Evolutionary conservation across 2,888 invertebrate species (phyloP), one percentile per base, ranked within the genome.

Genomic region (Chrysina gloriosa): DNA sequence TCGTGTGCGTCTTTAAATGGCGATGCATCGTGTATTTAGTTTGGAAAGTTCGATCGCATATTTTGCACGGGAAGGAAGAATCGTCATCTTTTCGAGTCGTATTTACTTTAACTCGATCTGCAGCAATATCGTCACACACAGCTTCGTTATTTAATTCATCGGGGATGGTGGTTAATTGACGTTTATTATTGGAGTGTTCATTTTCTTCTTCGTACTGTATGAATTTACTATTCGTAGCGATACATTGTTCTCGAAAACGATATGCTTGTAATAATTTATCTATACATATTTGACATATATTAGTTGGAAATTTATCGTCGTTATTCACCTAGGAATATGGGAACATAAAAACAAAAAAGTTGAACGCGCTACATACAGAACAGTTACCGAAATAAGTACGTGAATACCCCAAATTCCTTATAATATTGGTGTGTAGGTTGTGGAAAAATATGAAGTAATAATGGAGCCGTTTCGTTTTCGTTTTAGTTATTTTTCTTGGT

Each of bases 281-380:
- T 14, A 74, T 68, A 64, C 80, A 80, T 23, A 68, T 64, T 42
- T 70, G 67, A 64, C 80, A 80, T 47, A 80, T 79, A 64, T 70
- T 66, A 45, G 75, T 72, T 3, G 79, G 74, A 61, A 73, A 72
- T 7, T 68, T 29, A 71, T 78, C 77, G 54, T 73, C 71, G 66
- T 63, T 54, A 11, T 61, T 63, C 34, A 78, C 71, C 78, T 79
- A 71, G 56, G 67, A 64, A 65, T 14, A 27, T 6, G 27, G 1
- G 29, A 52, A 27, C 34, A 11, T 25, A 34, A 64, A 34, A 29
- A 4, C n/a, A 54, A 21, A 14, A 27, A 16, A 21, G 16, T 21
- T 36, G 45, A 27, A 65, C 4, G n/a, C n/a, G n/a, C n/a, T n/a
- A n/a, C n/a, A n/a, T n/a, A n/a, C n/a, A n/a, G n/a, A n/a, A n/a